Base-by-base conservation (phyloP, 1,140 invertebrate genomes). In the Aethina tumida region DNA sequence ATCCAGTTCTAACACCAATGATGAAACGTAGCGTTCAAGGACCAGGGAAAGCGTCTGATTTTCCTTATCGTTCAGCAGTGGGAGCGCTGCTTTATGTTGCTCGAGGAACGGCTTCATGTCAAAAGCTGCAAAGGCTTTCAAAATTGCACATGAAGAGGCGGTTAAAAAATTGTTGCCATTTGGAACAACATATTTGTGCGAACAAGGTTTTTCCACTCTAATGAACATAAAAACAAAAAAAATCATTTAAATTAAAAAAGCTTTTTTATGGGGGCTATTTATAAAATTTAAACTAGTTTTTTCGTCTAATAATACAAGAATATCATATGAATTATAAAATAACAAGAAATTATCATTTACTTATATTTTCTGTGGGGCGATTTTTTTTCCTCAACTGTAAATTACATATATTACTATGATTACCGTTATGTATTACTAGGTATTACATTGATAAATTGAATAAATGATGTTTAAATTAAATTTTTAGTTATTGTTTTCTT, bases 221-320 rank as follows among this genome's bases (percentile, higher is more conserved):
- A 20, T 29, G 21, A 63, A 5, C 41, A 53, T 5, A 53, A 49
- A 41, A 46, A 44, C 18, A 8, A 61, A 7, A 19, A 38, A 38
- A 28, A 38, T 38, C 36, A 27, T 30, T 38, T 38, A 19, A 32
- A 38, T 27, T 12, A 24, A 17, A 27, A 38, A 38, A 15, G 24
- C 36, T n/a, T n/a, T n/a, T n/a, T n/a, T n/a, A n/a, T n/a, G n/a
- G n/a, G n/a, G n/a, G n/a, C n/a, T n/a, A n/a, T n/a, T n/a, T n/a
- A n/a, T n/a, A n/a, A n/a, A n/a, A n/a, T n/a, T n/a, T n/a, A n/a
- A n/a, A n/a, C n/a, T n/a, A n/a, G n/a, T n/a, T n/a, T n/a, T n/a
- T n/a, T n/a, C n/a, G n/a, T n/a, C n/a, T n/a, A n/a, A n/a, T n/a
- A n/a, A n/a, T n/a, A n/a, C n/a, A n/a, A n/a, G n/a, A n/a, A n/a